Evolutionary conservation across 1,140 invertebrate species (phyloP), one percentile per base, ranked within the genome.

Genomic region (Dendrolimus kikuchii): DNA sequence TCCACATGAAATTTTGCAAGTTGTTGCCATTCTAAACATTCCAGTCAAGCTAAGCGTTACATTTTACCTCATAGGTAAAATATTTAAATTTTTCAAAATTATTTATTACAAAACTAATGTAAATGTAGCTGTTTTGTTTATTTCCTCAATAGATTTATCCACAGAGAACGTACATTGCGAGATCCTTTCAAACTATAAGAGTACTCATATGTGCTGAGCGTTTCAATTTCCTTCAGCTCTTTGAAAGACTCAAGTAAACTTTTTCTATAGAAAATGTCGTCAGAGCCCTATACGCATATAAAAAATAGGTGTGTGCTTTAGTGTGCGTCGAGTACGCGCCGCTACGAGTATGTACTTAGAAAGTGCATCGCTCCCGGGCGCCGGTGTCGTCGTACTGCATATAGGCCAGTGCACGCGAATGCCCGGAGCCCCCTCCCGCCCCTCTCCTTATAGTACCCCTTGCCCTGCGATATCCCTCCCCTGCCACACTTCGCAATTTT

Each of bases 341-440:
- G 64, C 73, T 76, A 64, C 49, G 58, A 57, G 62, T 61, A 81
- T 76, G 76, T 83, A 83, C 73, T 78, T 71, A 70, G 72, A 81
- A 78, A 83, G 80, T 83, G 79, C 81, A 83, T 81, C 83, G 81
- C 75, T 85, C 81, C 80, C 81, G 77, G 73, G 69, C 79, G 78
- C 64, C 69, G 60, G 83, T 74, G 83, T 86, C 83, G 82, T 81
- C 82, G 81, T 74, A 82, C 79, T 84, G 81, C 83, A 86, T 82
- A 82, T 86, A 83, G 80, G 81, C 77, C 83, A 81, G 70, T 86
- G 81, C 82, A 82, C 81, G 81, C 79, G 73, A 79, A 74, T 77
- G 76, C 74, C 77, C 77, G 68, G 50, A 46, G 68, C 68, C 68
- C 67, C 62, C 8, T 40, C 49, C 54, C 51, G 38, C 55, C 44